phyloP scores from a whole-genome alignment of 2,888 invertebrate genomes.

The Gari tellinella region DNA sequence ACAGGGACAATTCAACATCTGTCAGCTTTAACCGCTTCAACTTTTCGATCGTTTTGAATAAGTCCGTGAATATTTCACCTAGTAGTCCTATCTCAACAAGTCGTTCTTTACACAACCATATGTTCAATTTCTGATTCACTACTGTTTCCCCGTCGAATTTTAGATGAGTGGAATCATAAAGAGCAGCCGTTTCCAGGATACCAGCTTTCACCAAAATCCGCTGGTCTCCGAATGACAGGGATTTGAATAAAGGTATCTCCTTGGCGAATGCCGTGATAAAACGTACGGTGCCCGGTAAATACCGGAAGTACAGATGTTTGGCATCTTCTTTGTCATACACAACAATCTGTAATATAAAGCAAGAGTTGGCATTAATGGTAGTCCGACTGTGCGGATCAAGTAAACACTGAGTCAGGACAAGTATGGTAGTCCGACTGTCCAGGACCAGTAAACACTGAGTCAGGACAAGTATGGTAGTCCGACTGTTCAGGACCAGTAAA shows the following conservation, averaged over 20 bases:
- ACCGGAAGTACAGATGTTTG: constrained; percentile 70
- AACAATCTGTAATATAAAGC: constrained; percentile 13
- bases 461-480: too few species aligned
- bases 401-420: too few species aligned
- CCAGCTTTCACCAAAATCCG: constrained; percentile 73
- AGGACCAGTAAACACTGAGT: too few species aligned
- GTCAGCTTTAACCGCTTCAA: constrained; percentile 64
- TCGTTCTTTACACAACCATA: constrained; percentile 47
- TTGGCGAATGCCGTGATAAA: constrained; percentile 77
- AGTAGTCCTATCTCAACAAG: constrained; percentile 62
- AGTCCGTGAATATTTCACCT: constrained; percentile 63
- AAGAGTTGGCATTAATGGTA: too few species aligned
- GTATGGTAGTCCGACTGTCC: too few species aligned
- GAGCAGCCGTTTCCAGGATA: constrained; percentile 73
- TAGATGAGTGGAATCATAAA: constrained; percentile 68
- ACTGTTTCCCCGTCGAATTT: constrained; percentile 46
- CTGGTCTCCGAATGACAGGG: constrained; percentile 73
- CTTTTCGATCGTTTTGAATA: constrained; percentile 58
- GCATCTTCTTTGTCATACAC: constrained; percentile 54
- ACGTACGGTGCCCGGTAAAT: constrained; percentile 73
- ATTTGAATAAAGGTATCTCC: constrained; percentile 76
- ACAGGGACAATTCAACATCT: constrained; percentile 69
- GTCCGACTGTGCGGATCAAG: too few species aligned
- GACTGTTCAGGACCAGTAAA: too few species aligned
- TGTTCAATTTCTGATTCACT: constrained; percentile 65